phyloP scores from a whole-genome alignment of 2,797 vertebrate species.

The Acanthornis magna region DNA sequence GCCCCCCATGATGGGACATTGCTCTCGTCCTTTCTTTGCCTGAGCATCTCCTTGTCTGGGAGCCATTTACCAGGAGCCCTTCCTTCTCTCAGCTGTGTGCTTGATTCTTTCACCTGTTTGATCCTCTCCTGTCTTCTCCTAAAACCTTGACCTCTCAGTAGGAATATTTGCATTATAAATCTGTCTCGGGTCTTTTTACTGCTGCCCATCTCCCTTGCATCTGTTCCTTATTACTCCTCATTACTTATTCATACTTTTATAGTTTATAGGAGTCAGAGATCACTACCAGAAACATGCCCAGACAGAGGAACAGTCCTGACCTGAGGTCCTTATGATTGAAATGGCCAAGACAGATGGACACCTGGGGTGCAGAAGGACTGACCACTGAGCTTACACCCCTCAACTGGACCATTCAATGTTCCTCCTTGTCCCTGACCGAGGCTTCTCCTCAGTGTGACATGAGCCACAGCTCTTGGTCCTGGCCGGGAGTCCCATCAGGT shows the following conservation, averaged over 20 bases:
- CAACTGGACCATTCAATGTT: neutral
- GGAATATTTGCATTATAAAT: neutral
- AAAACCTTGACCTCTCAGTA: neutral
- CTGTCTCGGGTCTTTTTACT: neutral
- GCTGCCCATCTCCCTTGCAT: neutral
- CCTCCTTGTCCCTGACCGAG: neutral
- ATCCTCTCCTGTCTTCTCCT: neutral
- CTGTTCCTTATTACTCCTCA: neutral
- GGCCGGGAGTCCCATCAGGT: neutral
- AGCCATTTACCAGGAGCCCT: neutral
- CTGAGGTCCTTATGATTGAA: neutral
- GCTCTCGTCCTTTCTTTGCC: neutral
- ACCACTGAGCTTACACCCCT: neutral
- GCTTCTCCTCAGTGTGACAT: neutral
- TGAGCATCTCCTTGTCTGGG: neutral
- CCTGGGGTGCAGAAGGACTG: neutral
- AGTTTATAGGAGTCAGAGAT: neutral
- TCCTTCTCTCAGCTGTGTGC: neutral
- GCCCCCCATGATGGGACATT: fast-evolving
- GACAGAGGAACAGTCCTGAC: neutral
- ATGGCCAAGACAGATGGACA: neutral
- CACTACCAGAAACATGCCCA: neutral
- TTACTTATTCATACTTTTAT: neutral
- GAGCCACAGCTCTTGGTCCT: neutral
- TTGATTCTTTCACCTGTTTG: neutral